Evolutionary conservation across 2,113 vertebrate species (phyloP).

Genomic region (Gadus macrocephalus): DNA sequence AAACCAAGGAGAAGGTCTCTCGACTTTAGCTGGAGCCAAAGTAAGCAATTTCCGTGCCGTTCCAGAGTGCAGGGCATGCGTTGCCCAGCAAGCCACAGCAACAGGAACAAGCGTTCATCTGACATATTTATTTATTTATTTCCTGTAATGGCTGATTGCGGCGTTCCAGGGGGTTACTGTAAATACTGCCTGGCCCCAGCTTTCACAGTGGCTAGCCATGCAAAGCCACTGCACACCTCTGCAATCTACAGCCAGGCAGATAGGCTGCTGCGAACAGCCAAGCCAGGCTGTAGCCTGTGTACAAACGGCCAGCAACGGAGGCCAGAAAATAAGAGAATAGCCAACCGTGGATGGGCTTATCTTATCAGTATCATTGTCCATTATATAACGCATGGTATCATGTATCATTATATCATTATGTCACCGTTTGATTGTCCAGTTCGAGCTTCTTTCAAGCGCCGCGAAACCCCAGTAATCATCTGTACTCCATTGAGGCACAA

Average conservation of each 20-base stretch:
- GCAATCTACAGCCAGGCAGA: conserved; percentile 37
- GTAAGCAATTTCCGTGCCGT: too few species aligned
- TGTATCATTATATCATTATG: too few species aligned
- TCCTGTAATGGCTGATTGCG: conserved; percentile 49
- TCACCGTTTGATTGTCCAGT: conserved; percentile 12
- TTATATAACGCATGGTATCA: too few species aligned
- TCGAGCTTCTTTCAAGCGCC: conserved; percentile 3
- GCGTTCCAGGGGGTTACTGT: conserved; percentile 53
- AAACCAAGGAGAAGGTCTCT: too few species aligned
- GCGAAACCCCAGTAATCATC: conserved; percentile 26
- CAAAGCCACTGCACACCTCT: conserved; percentile 33
- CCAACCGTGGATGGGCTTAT: conserved; percentile 4
- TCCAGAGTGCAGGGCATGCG: too few species aligned
- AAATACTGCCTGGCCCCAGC: conserved; percentile 49
- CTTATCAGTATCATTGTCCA: too few species aligned
- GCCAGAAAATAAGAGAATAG: conserved; percentile 13
- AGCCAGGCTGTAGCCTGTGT: conserved; percentile 5
- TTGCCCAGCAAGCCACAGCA: too few species aligned
- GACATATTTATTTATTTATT: conserved; percentile 34
- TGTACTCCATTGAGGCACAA: conserved; percentile 23
- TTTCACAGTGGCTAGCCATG: conserved; percentile 49
- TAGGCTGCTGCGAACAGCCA: neutral
- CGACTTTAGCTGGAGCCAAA: neutral
- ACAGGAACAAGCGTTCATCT: conserved; percentile 4
- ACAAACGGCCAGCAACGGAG: conserved; percentile 31